These are phyloP conservation scores for Dryadula phaetusa DNA, from an alignment of 2,888 invertebrate species.

Conservation along the genomic window DNA sequence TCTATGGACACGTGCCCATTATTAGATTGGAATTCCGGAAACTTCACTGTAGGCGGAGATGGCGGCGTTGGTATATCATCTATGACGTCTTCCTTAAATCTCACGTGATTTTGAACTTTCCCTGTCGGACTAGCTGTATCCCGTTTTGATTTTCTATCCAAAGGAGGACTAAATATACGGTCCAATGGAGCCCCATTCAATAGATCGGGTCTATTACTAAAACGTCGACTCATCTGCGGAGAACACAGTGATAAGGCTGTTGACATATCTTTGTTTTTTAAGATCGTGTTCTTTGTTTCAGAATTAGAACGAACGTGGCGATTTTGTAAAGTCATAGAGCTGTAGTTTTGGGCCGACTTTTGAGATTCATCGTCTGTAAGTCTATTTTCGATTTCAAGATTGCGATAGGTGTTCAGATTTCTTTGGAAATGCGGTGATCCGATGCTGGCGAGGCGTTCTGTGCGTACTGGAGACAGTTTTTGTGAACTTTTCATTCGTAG, in stretches of 20 bases:
- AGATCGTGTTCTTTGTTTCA: conserved; percentile 76
- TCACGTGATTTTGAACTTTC: conserved; percentile 75
- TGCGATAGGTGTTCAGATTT: conserved; percentile 83
- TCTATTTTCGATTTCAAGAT: conserved; percentile 81
- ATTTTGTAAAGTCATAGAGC: conserved; percentile 73
- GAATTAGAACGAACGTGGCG: conserved; percentile 78
- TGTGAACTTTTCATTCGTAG: conserved; percentile 82
- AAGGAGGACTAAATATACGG: conserved; percentile 69
- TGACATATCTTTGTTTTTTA: conserved; percentile 77
- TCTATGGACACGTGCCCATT: conserved; percentile 85
- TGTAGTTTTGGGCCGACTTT: conserved; percentile 66
- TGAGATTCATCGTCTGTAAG: conserved; percentile 66
- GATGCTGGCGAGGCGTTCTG: conserved; percentile 85
- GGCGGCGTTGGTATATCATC: conserved; percentile 79
- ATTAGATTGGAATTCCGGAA: conserved; percentile 70
- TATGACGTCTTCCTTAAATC: conserved; percentile 75
- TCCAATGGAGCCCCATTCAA: conserved; percentile 76
- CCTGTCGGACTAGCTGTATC: conserved; percentile 68
- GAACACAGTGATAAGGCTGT: conserved; percentile 80
- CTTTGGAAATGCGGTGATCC: conserved; percentile 87
- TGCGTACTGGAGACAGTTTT: conserved; percentile 70
- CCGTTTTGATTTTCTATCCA: conserved; percentile 68
- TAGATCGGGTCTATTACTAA: conserved; percentile 74
- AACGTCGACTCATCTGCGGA: conserved; percentile 82
- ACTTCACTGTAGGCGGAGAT: conserved; percentile 73